phyloP scores from a whole-genome alignment of 2,113 vertebrate species.

The Leuciscus idus region DNA sequence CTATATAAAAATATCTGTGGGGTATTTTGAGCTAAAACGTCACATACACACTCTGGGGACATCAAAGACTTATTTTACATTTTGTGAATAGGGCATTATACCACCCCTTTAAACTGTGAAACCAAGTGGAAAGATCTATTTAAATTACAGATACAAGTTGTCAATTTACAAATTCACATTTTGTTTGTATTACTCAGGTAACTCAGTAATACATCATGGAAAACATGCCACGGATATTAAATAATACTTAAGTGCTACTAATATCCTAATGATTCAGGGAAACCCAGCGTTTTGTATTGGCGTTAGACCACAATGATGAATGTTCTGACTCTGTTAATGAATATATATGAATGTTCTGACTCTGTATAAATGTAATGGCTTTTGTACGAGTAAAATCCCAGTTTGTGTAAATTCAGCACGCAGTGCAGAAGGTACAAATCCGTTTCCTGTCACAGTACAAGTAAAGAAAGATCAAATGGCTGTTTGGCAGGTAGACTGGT shows the following conservation, averaged over 20 bases:
- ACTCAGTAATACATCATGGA: background rate
- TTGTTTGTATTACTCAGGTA: background rate
- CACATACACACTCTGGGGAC: too few relatives aligned
- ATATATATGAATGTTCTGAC: background rate
- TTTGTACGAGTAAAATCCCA: background rate
- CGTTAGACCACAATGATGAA: background rate
- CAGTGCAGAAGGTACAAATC: background rate
- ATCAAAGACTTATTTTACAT: too few relatives aligned
- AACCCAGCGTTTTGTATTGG: background rate
- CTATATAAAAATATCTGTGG: too few relatives aligned
- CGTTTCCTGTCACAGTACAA: background rate
- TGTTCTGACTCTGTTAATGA: background rate
- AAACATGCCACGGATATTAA: background rate
- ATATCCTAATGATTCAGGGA: background rate
- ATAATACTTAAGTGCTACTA: background rate
- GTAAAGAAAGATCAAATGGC: conserved; percentile 14
- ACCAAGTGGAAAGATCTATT: background rate
- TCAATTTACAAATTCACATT: background rate
- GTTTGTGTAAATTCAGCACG: conserved; percentile 4
- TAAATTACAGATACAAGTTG: background rate
- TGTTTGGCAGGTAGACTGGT: conserved; percentile 18
- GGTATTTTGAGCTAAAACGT: too few relatives aligned
- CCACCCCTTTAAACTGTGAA: background rate
- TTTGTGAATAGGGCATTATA: too few relatives aligned
- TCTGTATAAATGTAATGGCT: background rate